Evolutionary conservation across 2,113 vertebrate genomes (phyloP).

Genomic region (Gallinago jamesoni): DNA sequence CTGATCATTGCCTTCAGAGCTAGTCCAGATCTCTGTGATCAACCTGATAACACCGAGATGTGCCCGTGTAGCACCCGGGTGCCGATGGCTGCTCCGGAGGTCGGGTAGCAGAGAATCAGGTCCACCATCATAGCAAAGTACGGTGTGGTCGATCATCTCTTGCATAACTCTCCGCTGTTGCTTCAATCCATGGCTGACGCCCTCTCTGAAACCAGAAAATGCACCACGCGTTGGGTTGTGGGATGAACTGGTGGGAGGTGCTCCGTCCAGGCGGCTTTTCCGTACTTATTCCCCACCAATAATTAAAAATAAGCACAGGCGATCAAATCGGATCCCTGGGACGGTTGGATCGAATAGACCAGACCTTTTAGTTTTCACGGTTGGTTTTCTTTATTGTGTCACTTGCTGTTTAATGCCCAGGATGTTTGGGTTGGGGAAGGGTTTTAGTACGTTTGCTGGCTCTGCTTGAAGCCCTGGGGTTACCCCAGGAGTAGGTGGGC

Average conservation of each 20-base stretch:
- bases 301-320: neutral
- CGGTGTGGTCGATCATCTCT: neutral
- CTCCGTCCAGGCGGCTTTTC: neutral
- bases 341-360: neutral
- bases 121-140: neutral
- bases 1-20: neutral
- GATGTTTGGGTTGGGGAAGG: neutral
- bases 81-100: neutral
- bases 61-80: neutral
- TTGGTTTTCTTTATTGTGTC: neutral
- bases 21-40: neutral
- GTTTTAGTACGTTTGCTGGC: neutral
- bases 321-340: neutral
- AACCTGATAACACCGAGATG: neutral
- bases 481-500: neutral
- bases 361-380: neutral
- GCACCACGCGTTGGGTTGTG: no score
- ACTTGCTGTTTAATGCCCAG: neutral
- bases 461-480: neutral
- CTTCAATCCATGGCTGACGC: neutral
- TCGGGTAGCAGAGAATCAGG: neutral
- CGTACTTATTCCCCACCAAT: neutral
- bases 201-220: neutral
- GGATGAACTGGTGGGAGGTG: neutral
- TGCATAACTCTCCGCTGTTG: neutral